A percentile compares a stretch with the other conserved stretches of the same genome.
Conservation (phyloP, 2,113 vertebrate species). For the Callorhinus ursinus region DNA sequence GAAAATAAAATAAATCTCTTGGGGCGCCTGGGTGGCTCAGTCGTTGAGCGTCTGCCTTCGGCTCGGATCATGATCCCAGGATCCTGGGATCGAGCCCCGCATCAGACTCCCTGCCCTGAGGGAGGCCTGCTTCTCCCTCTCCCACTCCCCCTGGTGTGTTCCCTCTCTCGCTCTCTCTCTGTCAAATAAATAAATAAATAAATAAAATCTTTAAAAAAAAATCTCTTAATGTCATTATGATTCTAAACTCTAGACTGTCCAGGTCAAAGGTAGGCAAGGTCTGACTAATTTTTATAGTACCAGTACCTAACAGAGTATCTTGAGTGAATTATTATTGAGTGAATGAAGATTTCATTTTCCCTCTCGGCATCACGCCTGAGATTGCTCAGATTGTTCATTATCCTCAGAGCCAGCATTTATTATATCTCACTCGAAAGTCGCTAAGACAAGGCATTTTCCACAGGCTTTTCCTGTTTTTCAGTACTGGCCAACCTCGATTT, state of each 20-base stretch:
- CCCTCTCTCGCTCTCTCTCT: no score
- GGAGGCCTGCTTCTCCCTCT: no score
- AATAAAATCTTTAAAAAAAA: background rate
- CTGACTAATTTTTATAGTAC: background rate
- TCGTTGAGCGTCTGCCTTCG: no score
- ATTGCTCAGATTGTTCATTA: background rate
- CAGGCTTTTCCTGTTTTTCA: slow-evolving; percentile 42
- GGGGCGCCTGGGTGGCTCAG: no score
- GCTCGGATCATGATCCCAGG: no score
- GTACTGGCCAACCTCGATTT: background rate
- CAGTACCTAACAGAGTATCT: background rate
- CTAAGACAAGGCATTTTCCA: background rate
- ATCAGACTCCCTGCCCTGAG: no score
- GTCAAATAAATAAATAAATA: no score
- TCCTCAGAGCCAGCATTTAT: background rate
- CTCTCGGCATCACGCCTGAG: background rate
- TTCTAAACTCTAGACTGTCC: background rate
- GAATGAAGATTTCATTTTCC: background rate
- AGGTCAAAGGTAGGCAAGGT: background rate
- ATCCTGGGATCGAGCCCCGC: no score
- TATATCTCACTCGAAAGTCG: background rate
- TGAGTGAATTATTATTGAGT: background rate
- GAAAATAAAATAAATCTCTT: background rate
- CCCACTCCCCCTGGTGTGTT: no score
- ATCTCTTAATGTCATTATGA: background rate